phyloP scores from a whole-genome alignment of 2,113 vertebrate genomes.

The Prunella himalayana region DNA sequence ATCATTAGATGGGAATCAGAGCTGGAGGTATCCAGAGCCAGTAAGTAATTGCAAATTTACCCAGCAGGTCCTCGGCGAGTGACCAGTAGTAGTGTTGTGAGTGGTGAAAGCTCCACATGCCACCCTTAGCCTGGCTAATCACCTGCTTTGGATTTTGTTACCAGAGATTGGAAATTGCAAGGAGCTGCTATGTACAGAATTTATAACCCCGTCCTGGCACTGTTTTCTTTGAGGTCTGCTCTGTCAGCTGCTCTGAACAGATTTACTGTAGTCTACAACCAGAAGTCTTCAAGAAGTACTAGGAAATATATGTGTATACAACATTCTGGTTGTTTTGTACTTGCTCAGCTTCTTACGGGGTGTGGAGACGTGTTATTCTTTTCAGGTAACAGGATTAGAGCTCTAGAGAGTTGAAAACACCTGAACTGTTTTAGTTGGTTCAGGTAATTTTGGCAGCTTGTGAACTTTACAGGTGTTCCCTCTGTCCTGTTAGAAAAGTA shows the following conservation, averaged over 20 bases:
- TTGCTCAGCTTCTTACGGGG: not conserved
- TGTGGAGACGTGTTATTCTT: not conserved
- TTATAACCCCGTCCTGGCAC: conserved; percentile 14
- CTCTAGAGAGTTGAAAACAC: not conserved
- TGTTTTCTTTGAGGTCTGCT: conserved; percentile 42
- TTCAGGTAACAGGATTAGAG: not conserved
- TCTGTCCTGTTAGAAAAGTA: not conserved
- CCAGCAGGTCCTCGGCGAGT: not conserved
- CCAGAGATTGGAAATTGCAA: conserved; percentile 32
- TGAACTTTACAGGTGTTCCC: not conserved
- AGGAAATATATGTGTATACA: not conserved
- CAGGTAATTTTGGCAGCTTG: not conserved
- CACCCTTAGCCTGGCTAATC: not conserved
- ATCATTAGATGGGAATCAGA: not conserved
- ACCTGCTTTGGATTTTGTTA: conserved; percentile 14
- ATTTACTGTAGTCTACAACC: not conserved
- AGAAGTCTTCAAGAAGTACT: not conserved
- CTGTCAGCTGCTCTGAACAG: conserved; percentile 28
- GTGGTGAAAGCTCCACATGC: conserved; percentile 45
- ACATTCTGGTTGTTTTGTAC: not conserved
- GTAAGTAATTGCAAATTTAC: not conserved
- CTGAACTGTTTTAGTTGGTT: not conserved
- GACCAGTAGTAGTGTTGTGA: not conserved
- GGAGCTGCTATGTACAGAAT: conserved; percentile 38
- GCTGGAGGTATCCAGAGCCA: not conserved